phyloP scores from a whole-genome alignment of 2,888 invertebrate species.

The Punctoribates punctum region DNA sequence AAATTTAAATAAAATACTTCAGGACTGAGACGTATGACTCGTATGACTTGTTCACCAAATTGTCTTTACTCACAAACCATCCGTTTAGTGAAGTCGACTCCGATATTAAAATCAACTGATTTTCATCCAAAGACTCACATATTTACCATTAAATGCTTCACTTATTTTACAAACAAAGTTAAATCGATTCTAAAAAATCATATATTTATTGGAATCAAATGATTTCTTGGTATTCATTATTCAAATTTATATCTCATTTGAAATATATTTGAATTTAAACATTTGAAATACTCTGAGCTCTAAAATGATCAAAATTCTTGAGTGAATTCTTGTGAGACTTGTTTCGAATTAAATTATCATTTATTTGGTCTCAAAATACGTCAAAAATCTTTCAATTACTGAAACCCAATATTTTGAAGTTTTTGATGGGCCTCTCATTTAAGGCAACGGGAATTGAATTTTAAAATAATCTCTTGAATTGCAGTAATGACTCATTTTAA shows the following conservation, averaged over 20 bases:
- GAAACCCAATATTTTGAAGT: not conserved
- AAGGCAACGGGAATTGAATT: not conserved
- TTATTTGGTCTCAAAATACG: not conserved
- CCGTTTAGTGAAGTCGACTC: not conserved
- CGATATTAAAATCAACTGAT: too few relatives aligned
- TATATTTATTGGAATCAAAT: too few relatives aligned
- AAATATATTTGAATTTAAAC: too few relatives aligned
- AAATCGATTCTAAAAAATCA: too few relatives aligned
- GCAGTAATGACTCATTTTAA: not conserved
- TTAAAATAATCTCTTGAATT: not conserved
- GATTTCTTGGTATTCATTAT: too few relatives aligned
- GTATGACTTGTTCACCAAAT: constrained; percentile 4
- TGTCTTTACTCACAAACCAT: not conserved
- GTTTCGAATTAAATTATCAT: not conserved
- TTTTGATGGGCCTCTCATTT: not conserved
- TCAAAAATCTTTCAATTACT: constrained; percentile 3
- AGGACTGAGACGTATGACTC: not conserved
- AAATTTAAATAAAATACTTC: constrained; percentile 17
- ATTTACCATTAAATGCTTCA: too few relatives aligned
- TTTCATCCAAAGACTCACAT: too few relatives aligned
- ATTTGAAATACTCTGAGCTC: too few relatives aligned
- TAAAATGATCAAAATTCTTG: too few relatives aligned
- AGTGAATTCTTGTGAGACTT: not conserved
- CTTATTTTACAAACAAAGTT: too few relatives aligned
- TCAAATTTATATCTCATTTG: too few relatives aligned